Evolutionary conservation across 2,113 vertebrate species (phyloP).

Genomic region (Donacobius atricapilla): DNA sequence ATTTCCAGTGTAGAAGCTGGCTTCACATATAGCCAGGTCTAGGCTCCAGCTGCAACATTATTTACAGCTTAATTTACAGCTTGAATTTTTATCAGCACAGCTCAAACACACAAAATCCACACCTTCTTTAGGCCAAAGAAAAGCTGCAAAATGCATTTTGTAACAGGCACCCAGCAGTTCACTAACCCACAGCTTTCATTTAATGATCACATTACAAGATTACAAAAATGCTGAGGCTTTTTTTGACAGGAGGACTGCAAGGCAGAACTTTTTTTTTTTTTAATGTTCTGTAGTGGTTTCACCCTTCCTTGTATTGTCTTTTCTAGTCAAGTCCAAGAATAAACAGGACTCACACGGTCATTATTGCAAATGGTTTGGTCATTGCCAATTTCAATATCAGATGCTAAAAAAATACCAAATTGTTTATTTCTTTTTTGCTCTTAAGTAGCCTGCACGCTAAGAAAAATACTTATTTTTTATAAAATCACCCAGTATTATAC

Average conservation of each 20-base stretch:
- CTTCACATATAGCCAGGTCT: background rate
- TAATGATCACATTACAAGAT: background rate
- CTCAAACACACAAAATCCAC: background rate
- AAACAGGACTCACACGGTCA: background rate
- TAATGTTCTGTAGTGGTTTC: background rate
- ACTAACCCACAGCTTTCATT: background rate
- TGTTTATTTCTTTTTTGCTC: background rate
- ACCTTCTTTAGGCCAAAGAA: background rate
- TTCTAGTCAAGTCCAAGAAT: background rate
- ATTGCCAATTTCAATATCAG: background rate
- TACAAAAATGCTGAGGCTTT: background rate
- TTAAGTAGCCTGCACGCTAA: background rate
- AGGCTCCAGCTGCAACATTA: background rate
- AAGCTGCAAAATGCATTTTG: background rate
- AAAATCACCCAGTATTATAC: background rate
- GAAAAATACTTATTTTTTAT: background rate
- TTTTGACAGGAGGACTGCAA: background rate
- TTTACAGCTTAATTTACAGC: background rate
- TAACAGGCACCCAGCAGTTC: background rate
- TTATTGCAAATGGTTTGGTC: background rate
- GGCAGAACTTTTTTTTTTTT: background rate
- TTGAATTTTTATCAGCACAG: background rate
- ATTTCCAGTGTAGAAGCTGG: background rate
- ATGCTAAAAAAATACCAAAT: background rate
- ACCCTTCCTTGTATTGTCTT: slow-evolving; percentile 11